Evolutionary conservation across 1,140 invertebrate species (phyloP).

Genomic region (Atta texana): DNA sequence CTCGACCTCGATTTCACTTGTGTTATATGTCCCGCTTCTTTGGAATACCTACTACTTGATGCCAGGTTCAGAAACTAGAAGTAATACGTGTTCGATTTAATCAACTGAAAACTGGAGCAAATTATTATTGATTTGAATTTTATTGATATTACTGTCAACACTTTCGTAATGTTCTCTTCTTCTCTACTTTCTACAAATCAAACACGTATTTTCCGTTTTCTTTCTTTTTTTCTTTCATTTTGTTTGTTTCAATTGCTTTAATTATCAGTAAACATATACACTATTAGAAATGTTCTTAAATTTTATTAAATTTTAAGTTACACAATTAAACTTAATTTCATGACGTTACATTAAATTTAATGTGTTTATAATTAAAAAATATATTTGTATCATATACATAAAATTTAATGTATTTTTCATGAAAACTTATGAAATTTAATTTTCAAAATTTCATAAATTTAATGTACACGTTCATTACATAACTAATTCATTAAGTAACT

Average conservation of each 20-base stretch:
- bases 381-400: too few species aligned
- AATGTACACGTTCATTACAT: too few species aligned
- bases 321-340: too few species aligned
- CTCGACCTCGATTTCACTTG: conserved; percentile 56
- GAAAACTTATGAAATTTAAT: too few species aligned
- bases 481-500: too few species aligned
- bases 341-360: too few species aligned
- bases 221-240: not conserved
- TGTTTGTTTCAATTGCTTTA: not conserved
- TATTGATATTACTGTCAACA: not conserved
- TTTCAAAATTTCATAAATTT: too few species aligned
- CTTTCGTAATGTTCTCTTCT: not conserved
- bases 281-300: too few species aligned
- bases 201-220: not conserved
- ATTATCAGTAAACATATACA: not conserved
- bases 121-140: conserved; percentile 33
- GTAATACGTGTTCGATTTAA: conserved; percentile 36
- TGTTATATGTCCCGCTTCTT: conserved; percentile 13
- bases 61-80: conserved; percentile 24
- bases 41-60: not conserved
- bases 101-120: conserved; percentile 8
- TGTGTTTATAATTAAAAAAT: too few species aligned
- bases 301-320: too few species aligned
- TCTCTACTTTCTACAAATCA: not conserved
- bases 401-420: too few species aligned